Conservation (phyloP, 2,888 invertebrate genomes). For the Didymodactylos carnosus region DNA sequence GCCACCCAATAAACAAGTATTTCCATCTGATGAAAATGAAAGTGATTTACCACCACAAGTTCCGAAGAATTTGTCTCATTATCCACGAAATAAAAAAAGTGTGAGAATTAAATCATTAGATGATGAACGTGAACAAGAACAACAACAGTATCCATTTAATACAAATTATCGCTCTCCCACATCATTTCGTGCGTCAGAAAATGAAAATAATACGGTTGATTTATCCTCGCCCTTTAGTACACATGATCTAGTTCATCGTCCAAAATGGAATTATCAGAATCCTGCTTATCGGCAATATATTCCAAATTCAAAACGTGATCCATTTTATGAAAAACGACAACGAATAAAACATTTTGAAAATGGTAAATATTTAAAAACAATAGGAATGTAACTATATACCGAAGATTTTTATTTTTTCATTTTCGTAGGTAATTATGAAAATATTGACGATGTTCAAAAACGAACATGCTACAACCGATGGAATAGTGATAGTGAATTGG, state of each 20-base stretch:
- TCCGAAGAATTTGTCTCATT: not conserved
- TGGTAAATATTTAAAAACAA: too few species aligned
- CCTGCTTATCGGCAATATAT: not conserved
- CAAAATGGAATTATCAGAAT: slow-evolving; percentile 12
- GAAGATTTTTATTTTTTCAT: too few species aligned
- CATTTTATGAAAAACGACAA: slow-evolving; percentile 5
- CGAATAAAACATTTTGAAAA: not conserved
- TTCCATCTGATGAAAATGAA: not conserved
- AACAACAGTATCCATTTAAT: too few species aligned
- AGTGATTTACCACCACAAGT: not conserved
- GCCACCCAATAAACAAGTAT: not conserved
- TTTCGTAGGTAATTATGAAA: too few species aligned
- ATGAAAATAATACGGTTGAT: too few species aligned
- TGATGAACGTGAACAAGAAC: too few species aligned
- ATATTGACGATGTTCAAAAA: not conserved
- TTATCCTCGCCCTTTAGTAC: too few species aligned
- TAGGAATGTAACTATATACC: too few species aligned
- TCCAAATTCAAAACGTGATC: slow-evolving; percentile 7
- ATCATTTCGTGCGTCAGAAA: too few species aligned
- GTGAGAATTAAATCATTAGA: not conserved
- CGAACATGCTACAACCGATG: not conserved
- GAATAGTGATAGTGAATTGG: not conserved
- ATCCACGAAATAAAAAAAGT: not conserved
- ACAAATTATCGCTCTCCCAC: not conserved
- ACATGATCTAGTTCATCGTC: not conserved